phyloP scores from a whole-genome alignment of 2,113 vertebrate species.

The Lethenteron reissneri region DNA sequence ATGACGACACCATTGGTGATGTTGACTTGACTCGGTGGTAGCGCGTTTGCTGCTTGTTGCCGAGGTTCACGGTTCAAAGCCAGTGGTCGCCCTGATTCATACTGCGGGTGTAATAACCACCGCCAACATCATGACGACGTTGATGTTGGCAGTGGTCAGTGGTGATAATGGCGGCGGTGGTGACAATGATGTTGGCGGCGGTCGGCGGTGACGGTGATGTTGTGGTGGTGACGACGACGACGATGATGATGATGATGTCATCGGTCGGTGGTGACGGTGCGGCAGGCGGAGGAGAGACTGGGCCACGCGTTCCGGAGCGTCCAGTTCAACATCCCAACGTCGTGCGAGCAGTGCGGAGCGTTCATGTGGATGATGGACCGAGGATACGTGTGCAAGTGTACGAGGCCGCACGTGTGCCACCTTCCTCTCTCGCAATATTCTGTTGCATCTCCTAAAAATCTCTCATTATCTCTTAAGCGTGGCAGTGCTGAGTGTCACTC shows the following conservation, averaged over 20 bases:
- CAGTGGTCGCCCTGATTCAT: no score
- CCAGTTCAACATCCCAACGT: constrained; percentile 6
- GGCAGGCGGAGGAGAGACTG: neutral
- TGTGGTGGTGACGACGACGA: neutral
- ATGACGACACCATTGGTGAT: no score
- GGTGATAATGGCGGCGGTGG: no score
- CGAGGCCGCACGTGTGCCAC: neutral
- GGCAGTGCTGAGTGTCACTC: neutral
- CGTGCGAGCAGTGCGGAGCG: constrained; percentile 1
- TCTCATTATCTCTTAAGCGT: neutral
- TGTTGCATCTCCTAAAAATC: neutral
- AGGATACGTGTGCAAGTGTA: constrained; percentile 5
- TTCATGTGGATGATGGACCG: constrained; percentile 7
- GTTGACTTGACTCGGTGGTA: no score
- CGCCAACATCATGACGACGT: no score
- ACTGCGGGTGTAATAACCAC: no score
- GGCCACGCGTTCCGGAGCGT: neutral
- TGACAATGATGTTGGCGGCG: no score
- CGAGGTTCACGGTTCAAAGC: no score
- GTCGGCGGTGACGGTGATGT: no score
- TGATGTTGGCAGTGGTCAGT: no score
- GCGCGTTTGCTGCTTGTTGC: no score
- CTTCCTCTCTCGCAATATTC: neutral
- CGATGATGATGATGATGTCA: neutral
- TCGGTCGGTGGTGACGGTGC: neutral